Conservation (phyloP, 2,113 vertebrate genomes). For the Furnarius figulus region DNA sequence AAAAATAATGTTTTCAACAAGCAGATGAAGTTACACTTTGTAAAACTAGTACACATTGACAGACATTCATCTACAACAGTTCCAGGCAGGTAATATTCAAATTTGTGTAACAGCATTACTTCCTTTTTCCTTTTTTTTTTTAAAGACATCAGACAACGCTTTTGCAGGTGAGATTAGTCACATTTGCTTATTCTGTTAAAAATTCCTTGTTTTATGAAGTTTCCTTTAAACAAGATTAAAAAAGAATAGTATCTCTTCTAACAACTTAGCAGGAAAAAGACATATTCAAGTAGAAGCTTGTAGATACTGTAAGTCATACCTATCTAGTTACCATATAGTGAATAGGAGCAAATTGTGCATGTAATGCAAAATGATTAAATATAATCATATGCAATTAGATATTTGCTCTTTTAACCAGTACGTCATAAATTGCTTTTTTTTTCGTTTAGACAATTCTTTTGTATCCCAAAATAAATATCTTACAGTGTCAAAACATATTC, state of each 20-base stretch:
- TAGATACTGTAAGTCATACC: not conserved
- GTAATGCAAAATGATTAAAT: not conserved
- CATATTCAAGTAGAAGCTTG: constrained; percentile 14
- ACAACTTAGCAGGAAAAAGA: constrained; percentile 9
- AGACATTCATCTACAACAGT: constrained; percentile 12
- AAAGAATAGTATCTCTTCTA: not conserved
- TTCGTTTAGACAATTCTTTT: not conserved
- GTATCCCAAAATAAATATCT: constrained; percentile 55
- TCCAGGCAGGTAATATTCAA: constrained; percentile 3
- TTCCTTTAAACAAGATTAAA: not conserved
- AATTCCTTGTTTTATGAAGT: not conserved
- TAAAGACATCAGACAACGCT: not conserved
- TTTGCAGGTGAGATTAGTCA: not conserved
- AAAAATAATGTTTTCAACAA: constrained; percentile 6
- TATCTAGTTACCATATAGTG: not conserved
- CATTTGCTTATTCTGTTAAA: not conserved
- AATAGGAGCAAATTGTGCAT: constrained; percentile 17
- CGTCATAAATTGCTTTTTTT: not conserved
- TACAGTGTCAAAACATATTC: constrained; percentile 19
- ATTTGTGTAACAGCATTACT: not conserved
- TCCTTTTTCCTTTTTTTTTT: not conserved
- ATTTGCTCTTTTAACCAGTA: not conserved
- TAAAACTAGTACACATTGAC: not conserved
- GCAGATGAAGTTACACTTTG: not conserved
- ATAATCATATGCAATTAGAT: not conserved